Base-by-base conservation (phyloP, 2,888 invertebrate species). In the Drosophila gaucha region DNA sequence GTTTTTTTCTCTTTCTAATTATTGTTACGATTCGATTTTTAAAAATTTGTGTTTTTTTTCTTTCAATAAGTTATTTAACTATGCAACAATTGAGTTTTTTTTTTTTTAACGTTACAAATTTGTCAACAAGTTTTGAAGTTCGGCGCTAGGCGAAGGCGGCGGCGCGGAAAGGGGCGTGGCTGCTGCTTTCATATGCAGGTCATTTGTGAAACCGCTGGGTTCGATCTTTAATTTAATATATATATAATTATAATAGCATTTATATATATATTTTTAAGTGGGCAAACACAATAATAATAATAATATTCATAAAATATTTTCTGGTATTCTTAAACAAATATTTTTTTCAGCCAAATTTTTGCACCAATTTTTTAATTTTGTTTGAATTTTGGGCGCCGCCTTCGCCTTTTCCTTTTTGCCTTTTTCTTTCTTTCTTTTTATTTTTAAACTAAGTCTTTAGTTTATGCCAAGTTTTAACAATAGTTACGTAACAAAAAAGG, bases 131-230 rank as follows among this genome's bases (percentile, higher is more conserved):
- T 31, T 31, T 12, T 58, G 57, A 59, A 69, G 36, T 47, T 52
- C 35, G 20, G 51, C 35, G 49, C 62, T 20, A 12, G 47, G 44
- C 33, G 22, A 2, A 18, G 31, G 33, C 44, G 16, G 6, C 41
- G n/a, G 2, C 18, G 6, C 10, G 26, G 18, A 3, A 10, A 8
- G 26, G 50, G 41, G 35, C 26, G 31, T 44, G 58, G 35, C 59
- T 52, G 51, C 65, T 69, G 57, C 72, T 56, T 67, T 43, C 30
- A 54, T 82, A 78, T 75, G 87, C 89, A 89, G 90, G 89, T 89
- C 82, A 30, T 44, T 88, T 89, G 78, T 89, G 89, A 89, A 89
- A 89, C 89, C 89, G 87, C 77, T 88, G 82, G 79, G 87, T 82
- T 80, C 36, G 67, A 33, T 64, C 60, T 30, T 75, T 64, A 68